Evolutionary conservation across 2,888 invertebrate genomes (phyloP).

Genomic region (Caenorhabditis sp.): DNA sequence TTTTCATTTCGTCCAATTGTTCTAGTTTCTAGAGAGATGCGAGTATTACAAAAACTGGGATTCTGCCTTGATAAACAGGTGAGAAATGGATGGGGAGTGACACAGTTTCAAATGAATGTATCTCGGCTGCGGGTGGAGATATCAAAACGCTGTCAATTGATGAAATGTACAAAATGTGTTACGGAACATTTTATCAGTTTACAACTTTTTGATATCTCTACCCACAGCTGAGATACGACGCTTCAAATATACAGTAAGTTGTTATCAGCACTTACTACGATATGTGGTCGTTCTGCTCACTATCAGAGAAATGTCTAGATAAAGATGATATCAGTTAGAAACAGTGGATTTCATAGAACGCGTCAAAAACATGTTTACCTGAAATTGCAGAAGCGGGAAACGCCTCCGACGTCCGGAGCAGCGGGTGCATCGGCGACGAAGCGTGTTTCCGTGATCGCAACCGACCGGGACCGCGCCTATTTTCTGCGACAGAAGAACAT

Average conservation of each 20-base stretch:
- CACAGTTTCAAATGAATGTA: not conserved
- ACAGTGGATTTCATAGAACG: no score
- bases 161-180: no score
- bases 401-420: conserved; percentile 2
- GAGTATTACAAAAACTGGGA: conserved; percentile 40
- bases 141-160: not conserved
- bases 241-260: no score
- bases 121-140: not conserved
- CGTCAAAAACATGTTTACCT: no score
- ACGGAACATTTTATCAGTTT: no score
- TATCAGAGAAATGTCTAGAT: no score
- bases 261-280: no score
- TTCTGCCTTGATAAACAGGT: conserved; percentile 48
- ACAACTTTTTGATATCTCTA: no score
- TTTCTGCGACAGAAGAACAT: conserved; percentile 52
- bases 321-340: no score
- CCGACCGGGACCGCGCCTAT: conserved; percentile 50
- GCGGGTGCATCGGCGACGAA: conserved; percentile 34
- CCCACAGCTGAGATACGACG: no score
- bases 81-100: not conserved
- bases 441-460: conserved; percentile 55
- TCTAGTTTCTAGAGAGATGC: conserved; percentile 22
- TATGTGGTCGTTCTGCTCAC: no score
- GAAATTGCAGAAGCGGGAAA: conserved; percentile 49
- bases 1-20: not conserved